Evolutionary conservation across 2,113 vertebrate species (phyloP), one percentile per base, ranked within the genome.

Genomic region (Oryzias celebensis): DNA sequence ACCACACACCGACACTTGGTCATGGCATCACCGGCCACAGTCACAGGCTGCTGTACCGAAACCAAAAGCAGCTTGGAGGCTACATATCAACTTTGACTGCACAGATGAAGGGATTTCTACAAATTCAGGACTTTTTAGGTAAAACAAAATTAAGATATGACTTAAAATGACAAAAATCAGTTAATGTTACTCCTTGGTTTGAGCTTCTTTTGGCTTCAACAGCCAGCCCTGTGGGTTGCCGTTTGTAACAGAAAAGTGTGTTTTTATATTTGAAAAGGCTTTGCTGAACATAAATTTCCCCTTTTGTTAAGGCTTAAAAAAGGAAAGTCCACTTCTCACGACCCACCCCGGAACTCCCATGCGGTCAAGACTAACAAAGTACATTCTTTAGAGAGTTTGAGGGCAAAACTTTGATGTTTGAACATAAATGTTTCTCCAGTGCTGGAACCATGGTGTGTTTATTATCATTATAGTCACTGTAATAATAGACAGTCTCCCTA

Each of bases 271-370:
- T 68, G 47, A 63, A 70, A 73, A 52, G 47, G 43, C 77, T 63
- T 53, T 62, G 66, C 75, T 36, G 14, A 56, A 64, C 61, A 65
- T 75, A 55, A 77, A 85, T 52, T 26, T 49, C 53, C 73, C 52
- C 64, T 74, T 74, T 81, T 77, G 73, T 78, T 89, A 92, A 91
- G 91, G 91, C 89, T 88, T 76, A 87, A 87, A 82, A 76, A 85
- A 80, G 75, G 56, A 76, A 81, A 85, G 78, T 78, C 68, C 53
- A 16, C 83, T 80, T 62, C 73, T 70, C 14, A 84, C 20, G 20
- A 20, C 20, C 20, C 20, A 20, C 81, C 63, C 73, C 68, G 65
- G 63, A 55, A 75, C 68, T 71, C 60, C 66, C 55, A 62, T 75
- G 70, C 81, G 76, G 82, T 75, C 77, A 85, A 88, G 88, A 87